Evolutionary conservation across 2,888 invertebrate species (phyloP), one percentile per base, ranked within the genome.

Genomic region (Cryptus armator): DNA sequence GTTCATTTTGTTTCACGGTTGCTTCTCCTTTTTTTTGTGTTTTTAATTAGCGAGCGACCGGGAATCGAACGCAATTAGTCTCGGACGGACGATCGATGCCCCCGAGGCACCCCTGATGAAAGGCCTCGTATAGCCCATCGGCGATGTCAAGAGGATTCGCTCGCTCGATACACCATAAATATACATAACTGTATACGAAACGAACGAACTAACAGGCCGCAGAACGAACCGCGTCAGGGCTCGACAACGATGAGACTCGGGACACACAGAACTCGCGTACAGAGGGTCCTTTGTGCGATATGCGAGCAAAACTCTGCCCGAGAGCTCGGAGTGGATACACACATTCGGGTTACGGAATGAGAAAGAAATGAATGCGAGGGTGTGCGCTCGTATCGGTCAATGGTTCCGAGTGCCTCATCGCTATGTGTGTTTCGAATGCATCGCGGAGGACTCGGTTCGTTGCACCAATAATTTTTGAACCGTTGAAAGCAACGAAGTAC

Each of bases 401-500:
- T 62, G 71, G 43, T 19, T 43, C n/a, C 32, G 46, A 43, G 80
- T 62, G 32, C 62, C 83, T 80, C 59, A 9, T 59, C 56, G 32
- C 62, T 51, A 46, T 68, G 16, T 14, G 10, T 7, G 43, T 68
- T 51, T 53, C 68, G 59, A 68, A 77, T 72, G 80, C 76, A 80
- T 62, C 37, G 37, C 6, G 29, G 67, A 16, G n/a, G 32, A 7
- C 83, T 79, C 87, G 84, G 82, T 87, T 89, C 86, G 86, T 80
- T 88, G 88, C 84, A 87, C 89, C 86, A 88, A 89, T 90, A 88
- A 91, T 89, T 91, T 88, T 86, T 76, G 86, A 81, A 76, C 84
- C 86, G 89, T 75, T 88, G 90, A 91, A 89, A 91, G 88, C 83
- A 88, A 80, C 74, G 67, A 83, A 82, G 83, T 72, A 83, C 86